Conservation (phyloP, 2,888 invertebrate genomes). For the Chironomus riparius region DNA sequence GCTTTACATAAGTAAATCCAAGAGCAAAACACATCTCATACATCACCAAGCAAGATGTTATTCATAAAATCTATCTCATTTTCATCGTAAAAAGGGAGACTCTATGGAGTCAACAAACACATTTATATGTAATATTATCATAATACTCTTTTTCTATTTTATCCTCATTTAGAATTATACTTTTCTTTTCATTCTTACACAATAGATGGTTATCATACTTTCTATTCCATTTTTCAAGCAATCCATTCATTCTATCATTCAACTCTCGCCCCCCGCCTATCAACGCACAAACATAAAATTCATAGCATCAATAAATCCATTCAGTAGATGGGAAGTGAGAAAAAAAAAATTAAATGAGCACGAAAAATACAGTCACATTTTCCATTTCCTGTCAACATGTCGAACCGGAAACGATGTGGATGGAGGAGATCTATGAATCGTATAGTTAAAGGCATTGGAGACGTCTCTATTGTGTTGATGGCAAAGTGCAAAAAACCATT, state of each 20-base stretch:
- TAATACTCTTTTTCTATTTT: constrained; percentile 22
- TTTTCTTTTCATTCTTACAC: background rate
- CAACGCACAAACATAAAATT: background rate
- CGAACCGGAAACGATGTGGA: constrained; percentile 26
- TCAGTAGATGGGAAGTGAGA: background rate
- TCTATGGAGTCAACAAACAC: too few relatives aligned
- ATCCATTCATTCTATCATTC: background rate
- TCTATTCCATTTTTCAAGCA: too few relatives aligned
- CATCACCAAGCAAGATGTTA: too few relatives aligned
- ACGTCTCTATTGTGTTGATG: constrained; percentile 25
- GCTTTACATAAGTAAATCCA: too few relatives aligned
- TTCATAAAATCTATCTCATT: too few relatives aligned
- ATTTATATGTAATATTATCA: constrained; percentile 10
- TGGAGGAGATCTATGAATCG: background rate
- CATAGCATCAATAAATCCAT: background rate
- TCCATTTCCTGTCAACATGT: constrained; percentile 29
- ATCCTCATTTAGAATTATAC: constrained; percentile 18
- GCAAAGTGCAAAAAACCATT: constrained; percentile 25
- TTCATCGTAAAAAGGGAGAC: too few relatives aligned
- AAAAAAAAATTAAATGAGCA: constrained; percentile 27
- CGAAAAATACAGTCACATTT: constrained; percentile 28
- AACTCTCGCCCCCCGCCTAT: background rate
- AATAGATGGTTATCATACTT: background rate
- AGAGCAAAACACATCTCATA: too few relatives aligned
- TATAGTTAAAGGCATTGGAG: background rate